Conservation (phyloP, 2,888 invertebrate species). For the Flexamia atlantica region DNA sequence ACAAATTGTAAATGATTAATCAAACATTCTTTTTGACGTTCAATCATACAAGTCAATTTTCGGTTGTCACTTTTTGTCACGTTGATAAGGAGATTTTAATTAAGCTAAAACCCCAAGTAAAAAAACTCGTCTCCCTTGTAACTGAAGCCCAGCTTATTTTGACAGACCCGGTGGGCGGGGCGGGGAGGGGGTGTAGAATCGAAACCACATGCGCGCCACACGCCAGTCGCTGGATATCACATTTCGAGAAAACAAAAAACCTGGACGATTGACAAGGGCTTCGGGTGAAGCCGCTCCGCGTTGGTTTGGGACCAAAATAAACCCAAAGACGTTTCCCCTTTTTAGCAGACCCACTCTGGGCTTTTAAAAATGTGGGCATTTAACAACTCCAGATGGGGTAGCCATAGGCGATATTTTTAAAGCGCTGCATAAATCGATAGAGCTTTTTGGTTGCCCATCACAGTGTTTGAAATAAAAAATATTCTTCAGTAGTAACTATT, state of each 20-base stretch:
- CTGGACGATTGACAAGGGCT: slow-evolving; percentile 10
- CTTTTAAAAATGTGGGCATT: slow-evolving; percentile 38
- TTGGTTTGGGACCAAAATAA: slow-evolving; percentile 47
- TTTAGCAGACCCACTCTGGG: slow-evolving; percentile 35
- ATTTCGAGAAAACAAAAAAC: slow-evolving; percentile 49
- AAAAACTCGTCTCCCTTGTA: slow-evolving; percentile 9
- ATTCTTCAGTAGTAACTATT: no score
- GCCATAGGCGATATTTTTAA: not conserved
- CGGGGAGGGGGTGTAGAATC: slow-evolving; percentile 15
- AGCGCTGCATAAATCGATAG: no score
- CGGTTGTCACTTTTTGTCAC: slow-evolving; percentile 34
- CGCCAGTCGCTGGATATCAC: slow-evolving; percentile 41
- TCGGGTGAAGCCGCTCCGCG: not conserved
- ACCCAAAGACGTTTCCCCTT: not conserved
- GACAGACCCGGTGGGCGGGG: slow-evolving; percentile 26
- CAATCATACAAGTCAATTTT: slow-evolving; percentile 20
- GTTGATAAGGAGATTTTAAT: slow-evolving; percentile 33
- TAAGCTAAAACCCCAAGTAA: not conserved
- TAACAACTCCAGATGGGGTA: slow-evolving; percentile 9
- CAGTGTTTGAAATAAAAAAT: no score
- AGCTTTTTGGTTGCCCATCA: no score
- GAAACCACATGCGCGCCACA: slow-evolving; percentile 48
- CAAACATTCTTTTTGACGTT: not conserved
- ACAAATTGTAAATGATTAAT: not conserved
- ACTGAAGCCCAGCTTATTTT: slow-evolving; percentile 40